A percentile compares a stretch with the other conserved stretches of the same genome.
Evolutionary conservation across 2,888 invertebrate species (phyloP).

Genomic region (Pseudococcus viburni): DNA sequence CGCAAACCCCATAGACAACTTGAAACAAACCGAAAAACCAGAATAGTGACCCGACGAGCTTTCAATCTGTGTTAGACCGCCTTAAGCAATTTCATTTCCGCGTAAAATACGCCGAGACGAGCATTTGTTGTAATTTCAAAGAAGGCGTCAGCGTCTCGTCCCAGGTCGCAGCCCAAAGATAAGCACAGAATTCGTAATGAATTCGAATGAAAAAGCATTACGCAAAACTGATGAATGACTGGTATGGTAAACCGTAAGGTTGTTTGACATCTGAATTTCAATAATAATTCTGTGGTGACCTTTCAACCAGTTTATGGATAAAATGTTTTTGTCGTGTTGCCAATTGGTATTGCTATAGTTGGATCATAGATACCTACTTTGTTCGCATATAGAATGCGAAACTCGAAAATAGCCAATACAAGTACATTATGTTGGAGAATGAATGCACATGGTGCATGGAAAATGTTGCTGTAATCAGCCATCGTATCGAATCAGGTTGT

Average conservation of each 20-base stretch:
- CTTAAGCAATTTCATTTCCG: background rate
- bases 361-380: background rate
- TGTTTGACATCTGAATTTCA: conserved; percentile 2
- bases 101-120: background rate
- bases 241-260: background rate
- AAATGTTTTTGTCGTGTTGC: conserved; percentile 3
- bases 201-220: background rate
- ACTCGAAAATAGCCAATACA: background rate
- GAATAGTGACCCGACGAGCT: background rate
- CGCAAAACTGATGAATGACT: background rate
- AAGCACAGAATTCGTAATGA: background rate
- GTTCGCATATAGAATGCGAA: background rate
- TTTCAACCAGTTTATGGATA: background rate
- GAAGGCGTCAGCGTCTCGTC: conserved; percentile 3
- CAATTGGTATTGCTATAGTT: background rate
- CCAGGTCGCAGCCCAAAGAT: background rate
- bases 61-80: background rate
- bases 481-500: background rate
- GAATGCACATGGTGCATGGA: background rate
- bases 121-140: background rate
- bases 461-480: background rate
- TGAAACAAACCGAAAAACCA: background rate
- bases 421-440: background rate
- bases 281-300: background rate
- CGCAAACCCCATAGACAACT: no score